Conservation (phyloP, 2,797 vertebrate species). For the Arnoldichthys spilopterus region DNA sequence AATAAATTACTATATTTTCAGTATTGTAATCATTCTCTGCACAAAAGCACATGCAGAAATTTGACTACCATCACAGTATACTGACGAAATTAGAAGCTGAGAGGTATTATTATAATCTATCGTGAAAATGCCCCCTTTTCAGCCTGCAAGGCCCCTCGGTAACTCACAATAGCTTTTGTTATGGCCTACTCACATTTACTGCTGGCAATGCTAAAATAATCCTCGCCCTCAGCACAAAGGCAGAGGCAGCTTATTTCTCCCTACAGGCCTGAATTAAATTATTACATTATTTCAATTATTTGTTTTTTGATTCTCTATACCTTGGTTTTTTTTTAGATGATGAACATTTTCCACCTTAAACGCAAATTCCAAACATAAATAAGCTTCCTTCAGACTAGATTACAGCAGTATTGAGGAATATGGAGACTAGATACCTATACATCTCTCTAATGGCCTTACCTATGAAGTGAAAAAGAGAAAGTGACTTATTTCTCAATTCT, state of each 20-base stretch:
- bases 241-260: not conserved
- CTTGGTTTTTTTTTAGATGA: not conserved
- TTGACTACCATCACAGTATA: not conserved
- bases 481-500: too few relatives aligned
- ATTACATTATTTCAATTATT: not conserved
- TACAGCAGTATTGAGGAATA: not conserved
- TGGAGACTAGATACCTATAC: not conserved
- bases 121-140: conserved; percentile 4
- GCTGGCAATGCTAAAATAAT: conserved; percentile 23
- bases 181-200: conserved; percentile 32
- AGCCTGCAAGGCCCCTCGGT: conserved; percentile 13
- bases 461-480: too few relatives aligned
- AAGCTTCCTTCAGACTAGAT: not conserved
- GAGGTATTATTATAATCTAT: conserved; percentile 13
- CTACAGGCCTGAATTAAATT: not conserved
- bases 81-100: not conserved
- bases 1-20: not conserved
- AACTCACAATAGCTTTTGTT: conserved; percentile 40
- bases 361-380: not conserved
- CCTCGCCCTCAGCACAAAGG: not conserved
- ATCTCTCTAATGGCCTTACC: not conserved
- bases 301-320: not conserved
- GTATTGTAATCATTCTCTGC: not conserved
- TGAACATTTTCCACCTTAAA: not conserved
- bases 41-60: not conserved